These are phyloP conservation scores for Dryobates pubescens DNA, from an alignment of 2,797 vertebrate genomes.

Conservation along the genomic window DNA sequence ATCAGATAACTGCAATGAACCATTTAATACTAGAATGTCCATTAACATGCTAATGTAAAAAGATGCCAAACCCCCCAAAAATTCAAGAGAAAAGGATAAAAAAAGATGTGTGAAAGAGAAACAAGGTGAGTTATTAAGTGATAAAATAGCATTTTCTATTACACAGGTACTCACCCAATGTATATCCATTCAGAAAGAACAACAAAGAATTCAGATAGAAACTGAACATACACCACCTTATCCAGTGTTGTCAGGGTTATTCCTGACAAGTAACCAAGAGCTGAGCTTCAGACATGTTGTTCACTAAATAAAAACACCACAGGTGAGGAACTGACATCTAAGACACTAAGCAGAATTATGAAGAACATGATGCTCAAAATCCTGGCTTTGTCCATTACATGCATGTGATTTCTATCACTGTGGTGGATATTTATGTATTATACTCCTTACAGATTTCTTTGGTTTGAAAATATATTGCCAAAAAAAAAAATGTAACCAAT, in stretches of 20 bases:
- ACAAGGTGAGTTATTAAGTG: background rate
- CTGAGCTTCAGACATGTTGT: background rate
- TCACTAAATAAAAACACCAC: background rate
- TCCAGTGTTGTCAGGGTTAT: background rate
- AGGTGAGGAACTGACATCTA: background rate
- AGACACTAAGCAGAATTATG: background rate
- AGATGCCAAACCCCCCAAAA: background rate
- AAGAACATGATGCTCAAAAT: background rate
- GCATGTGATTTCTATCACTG: background rate
- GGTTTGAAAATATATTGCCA: too few relatives aligned
- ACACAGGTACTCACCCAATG: background rate
- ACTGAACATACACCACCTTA: background rate
- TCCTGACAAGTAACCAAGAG: background rate
- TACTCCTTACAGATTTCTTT: background rate
- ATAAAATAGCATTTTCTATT: background rate
- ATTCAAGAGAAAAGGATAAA: background rate
- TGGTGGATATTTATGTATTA: background rate
- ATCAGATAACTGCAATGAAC: background rate
- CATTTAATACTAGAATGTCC: background rate
- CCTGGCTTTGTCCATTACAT: background rate
- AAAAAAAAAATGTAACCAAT: too few relatives aligned
- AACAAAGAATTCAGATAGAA: background rate
- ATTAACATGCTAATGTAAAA: background rate
- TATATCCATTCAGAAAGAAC: background rate
- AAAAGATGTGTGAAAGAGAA: background rate